Base-by-base conservation (phyloP, 2,113 vertebrate genomes). In the Etia nguti region DNA sequence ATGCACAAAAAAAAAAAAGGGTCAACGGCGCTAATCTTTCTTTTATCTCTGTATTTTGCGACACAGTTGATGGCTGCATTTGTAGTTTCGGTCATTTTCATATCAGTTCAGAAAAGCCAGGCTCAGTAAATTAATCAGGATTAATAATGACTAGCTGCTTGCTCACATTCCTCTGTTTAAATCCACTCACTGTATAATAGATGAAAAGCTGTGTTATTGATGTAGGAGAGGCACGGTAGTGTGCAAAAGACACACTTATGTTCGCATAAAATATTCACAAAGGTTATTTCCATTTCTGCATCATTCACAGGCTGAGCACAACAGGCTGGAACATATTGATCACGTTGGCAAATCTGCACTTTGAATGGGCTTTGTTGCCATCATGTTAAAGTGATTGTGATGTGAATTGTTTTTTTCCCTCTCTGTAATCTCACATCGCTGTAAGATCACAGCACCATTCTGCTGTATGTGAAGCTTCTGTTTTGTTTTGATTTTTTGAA, bases 181-280 rank as follows among this genome's bases (percentile, higher is more conserved):
- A 18, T 3, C 0, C 0, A 52, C 10, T 77, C 6, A 16, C 73
- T 9, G 70, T 31, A 77, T 50, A 77, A 50, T 50, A 77, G 43
- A 2, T 77, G 43, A 77, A 31, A 77, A 77, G 70, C 24, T 20
- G 10, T 0, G 18, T 34, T 31, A 52, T 4, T 77, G 73, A 52
- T 77, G 1, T n/a, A 1, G 73, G 11, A 52, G 46, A 77, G 26
- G 43, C 46, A 43, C 18, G 20, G 50, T 79, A 79, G 48, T 79
- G 29, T 79, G 38, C 50, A 54, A 60, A 46, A 36, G 5, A 24
- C 8, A 31, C 79, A 36, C 68, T 86, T 84, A 81, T 26, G 10
- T 46, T 50, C 15, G 36, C 83, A 85, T 86, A 15, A 75, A 88
- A 86, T 65, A 85, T 88, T 81, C 79, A 85, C 84, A 56, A 88